A percentile compares a stretch with the other conserved stretches of the same genome.
Evolutionary conservation across 2,888 invertebrate species (phyloP).

Genomic region (Dicycla oo): DNA sequence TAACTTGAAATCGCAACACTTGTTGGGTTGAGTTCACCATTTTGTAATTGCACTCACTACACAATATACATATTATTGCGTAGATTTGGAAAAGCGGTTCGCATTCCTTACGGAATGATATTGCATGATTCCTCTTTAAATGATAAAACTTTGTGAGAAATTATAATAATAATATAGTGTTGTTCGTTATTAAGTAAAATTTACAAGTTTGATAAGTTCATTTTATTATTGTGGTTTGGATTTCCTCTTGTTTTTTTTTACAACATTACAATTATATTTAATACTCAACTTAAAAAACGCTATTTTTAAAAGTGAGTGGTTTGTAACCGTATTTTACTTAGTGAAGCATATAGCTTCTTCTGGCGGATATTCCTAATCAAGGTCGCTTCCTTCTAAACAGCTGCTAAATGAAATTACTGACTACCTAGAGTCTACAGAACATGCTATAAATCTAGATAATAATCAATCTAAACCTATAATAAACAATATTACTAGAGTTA

Average conservation of each 20-base stretch:
- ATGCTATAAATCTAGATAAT: conserved; percentile 1
- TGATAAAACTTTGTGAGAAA: neutral
- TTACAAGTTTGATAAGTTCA: neutral
- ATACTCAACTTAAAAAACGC: neutral
- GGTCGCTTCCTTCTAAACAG: neutral
- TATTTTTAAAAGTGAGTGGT: neutral
- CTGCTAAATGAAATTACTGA: conserved; percentile 3
- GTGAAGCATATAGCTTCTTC: neutral
- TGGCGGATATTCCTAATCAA: conserved; percentile 13
- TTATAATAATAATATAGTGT: too few species aligned
- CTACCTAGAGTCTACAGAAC: neutral
- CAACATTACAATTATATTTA: neutral
- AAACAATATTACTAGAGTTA: neutral
- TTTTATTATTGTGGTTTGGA: neutral
- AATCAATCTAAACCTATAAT: neutral
- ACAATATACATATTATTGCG: conserved; percentile 53
- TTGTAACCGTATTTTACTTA: neutral
- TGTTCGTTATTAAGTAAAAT: neutral
- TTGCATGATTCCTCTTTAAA: conserved; percentile 18
- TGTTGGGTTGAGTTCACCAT: conserved; percentile 25
- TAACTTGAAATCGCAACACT: conserved; percentile 52
- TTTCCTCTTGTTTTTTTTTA: neutral
- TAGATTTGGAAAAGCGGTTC: conserved; percentile 7
- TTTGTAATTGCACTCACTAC: conserved; percentile 53
- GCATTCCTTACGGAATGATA: neutral